phyloP scores from a whole-genome alignment of 2,888 invertebrate species.

The Incurvaria masculella region DNA sequence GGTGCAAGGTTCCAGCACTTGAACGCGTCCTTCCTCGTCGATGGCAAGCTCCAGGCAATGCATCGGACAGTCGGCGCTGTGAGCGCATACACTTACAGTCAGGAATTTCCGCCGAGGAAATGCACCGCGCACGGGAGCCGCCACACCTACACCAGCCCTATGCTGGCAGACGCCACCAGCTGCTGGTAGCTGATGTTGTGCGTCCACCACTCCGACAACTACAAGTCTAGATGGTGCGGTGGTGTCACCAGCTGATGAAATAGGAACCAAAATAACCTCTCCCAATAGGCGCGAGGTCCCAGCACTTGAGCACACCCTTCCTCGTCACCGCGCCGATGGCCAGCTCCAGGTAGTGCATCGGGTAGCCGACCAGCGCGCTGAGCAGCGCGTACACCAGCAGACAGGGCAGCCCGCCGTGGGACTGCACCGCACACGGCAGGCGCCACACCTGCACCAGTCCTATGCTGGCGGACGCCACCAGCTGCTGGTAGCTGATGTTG shows the following conservation, averaged over 20 bases:
- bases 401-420: constrained; percentile 34
- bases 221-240: no score
- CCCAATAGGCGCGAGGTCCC: constrained; percentile 42
- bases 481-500: constrained; percentile 42
- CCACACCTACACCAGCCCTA: constrained; percentile 41
- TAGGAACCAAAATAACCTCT: constrained; percentile 27
- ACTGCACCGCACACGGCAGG: constrained; percentile 41
- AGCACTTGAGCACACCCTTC: constrained; percentile 40
- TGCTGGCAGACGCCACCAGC: constrained; percentile 37
- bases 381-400: constrained; percentile 41
- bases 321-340: constrained; percentile 41
- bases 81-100: constrained; percentile 40
- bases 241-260: neutral
- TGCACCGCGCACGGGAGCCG: constrained; percentile 46
- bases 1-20: constrained; percentile 46
- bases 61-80: constrained; percentile 39
- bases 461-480: constrained; percentile 38
- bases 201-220: constrained; percentile 44
- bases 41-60: constrained; percentile 42
- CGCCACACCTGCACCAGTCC: constrained; percentile 43
- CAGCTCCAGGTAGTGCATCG: constrained; percentile 40
- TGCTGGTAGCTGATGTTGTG: constrained; percentile 45
- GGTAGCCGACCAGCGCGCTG: constrained; percentile 38
- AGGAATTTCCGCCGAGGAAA: constrained; percentile 31
- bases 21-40: constrained; percentile 39